These are phyloP conservation scores for Spisula solida DNA, from an alignment of 2,888 invertebrate species.

Conservation along the genomic window DNA sequence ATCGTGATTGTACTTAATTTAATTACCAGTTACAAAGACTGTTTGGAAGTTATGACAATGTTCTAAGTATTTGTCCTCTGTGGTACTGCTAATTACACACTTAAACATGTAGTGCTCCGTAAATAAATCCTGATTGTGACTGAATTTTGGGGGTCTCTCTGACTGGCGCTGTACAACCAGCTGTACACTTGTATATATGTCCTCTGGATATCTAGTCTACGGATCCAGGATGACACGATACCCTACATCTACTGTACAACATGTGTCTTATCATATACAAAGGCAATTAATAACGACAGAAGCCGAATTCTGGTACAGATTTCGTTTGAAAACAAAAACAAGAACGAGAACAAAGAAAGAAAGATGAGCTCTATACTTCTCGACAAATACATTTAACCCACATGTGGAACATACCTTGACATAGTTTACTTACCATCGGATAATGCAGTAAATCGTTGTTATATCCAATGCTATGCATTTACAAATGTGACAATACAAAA, in stretches of 20 bases:
- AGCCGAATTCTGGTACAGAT: background rate
- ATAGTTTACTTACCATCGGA: background rate
- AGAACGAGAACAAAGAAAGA: background rate
- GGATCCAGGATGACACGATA: background rate
- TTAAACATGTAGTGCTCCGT: constrained; percentile 1
- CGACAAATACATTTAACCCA: background rate
- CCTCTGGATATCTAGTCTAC: background rate
- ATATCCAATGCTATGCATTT: background rate
- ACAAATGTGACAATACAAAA: background rate
- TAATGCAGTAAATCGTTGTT: background rate
- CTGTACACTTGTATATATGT: background rate
- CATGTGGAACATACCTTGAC: constrained; percentile 14
- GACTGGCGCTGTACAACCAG: background rate
- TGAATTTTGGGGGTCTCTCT: background rate
- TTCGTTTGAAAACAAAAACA: constrained; percentile 14
- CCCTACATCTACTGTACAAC: background rate
- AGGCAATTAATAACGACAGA: constrained; percentile 20
- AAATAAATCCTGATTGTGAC: background rate
- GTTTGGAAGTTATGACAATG: background rate
- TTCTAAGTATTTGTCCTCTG: background rate
- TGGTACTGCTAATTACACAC: background rate
- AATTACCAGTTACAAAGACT: constrained; percentile 20
- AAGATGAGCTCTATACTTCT: background rate
- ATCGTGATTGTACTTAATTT: constrained; percentile 19
- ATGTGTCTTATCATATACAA: constrained; percentile 13